Evolutionary conservation across 2,888 invertebrate species (phyloP).

Genomic region (Ephialtes manifestator): DNA sequence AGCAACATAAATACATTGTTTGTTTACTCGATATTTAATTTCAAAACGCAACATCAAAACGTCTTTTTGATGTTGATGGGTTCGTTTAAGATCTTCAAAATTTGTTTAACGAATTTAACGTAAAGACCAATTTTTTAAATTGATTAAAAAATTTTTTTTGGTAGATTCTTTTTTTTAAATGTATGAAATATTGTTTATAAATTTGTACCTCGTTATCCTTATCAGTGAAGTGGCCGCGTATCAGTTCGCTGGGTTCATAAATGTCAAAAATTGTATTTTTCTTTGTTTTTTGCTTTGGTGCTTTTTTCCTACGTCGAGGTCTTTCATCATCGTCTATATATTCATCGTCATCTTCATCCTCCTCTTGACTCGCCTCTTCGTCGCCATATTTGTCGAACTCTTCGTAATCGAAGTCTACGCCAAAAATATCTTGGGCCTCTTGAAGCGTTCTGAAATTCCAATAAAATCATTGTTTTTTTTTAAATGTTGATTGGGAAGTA

Average conservation of each 20-base stretch:
- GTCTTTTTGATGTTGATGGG: no score
- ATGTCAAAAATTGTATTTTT: constrained; percentile 95
- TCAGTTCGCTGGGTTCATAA: constrained; percentile 98
- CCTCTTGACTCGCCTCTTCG: constrained; percentile 92
- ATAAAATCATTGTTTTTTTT: constrained; percentile 8
- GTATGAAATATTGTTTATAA: not conserved
- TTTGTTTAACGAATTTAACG: no score
- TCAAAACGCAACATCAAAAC: no score
- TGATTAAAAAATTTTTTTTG: no score
- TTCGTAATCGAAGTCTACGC: constrained; percentile 97
- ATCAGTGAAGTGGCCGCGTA: constrained; percentile 97
- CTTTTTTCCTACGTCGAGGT: constrained; percentile 89
- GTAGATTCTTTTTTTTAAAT: no score
- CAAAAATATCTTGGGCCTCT: constrained; percentile 99
- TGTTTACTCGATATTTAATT: no score
- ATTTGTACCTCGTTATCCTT: constrained; percentile 90
- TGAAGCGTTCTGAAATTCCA: constrained; percentile 90
- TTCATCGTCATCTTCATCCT: constrained; percentile 55
- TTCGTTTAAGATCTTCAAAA: no score
- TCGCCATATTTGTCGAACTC: constrained; percentile 95
- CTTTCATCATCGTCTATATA: constrained; percentile 43
- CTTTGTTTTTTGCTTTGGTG: constrained; percentile 90
- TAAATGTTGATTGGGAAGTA: not conserved
- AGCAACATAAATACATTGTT: no score
- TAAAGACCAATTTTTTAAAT: no score